Percentiles rank a stretch among this genome's conserved stretches.
Evolutionary conservation across 2,888 invertebrate genomes (phyloP).

Genomic region (Agapetus fuscipes): DNA sequence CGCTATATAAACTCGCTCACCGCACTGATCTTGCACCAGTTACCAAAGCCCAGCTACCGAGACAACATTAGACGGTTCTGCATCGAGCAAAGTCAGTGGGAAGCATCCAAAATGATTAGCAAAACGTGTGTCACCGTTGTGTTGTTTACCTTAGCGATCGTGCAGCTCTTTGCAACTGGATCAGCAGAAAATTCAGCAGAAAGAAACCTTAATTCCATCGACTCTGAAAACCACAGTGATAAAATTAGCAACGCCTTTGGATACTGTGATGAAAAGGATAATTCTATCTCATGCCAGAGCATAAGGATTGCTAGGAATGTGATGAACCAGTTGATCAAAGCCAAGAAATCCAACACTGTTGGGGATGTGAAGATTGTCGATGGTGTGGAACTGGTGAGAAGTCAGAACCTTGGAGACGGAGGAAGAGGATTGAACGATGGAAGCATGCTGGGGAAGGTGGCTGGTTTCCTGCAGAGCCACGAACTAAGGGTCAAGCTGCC

Average conservation of each 20-base stretch:
- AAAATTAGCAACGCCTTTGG: slow-evolving; percentile 9
- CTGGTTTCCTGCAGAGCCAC: slow-evolving; percentile 59
- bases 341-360: slow-evolving; percentile 21
- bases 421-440: slow-evolving; percentile 42
- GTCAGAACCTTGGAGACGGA: slow-evolving; percentile 36
- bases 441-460: slow-evolving; percentile 46
- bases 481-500: slow-evolving; percentile 64
- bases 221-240: slow-evolving; percentile 9
- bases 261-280: slow-evolving; percentile 26
- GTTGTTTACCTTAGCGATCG: not conserved
- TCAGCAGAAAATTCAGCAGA: slow-evolving; percentile 1
- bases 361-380: slow-evolving; percentile 50
- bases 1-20: slow-evolving; percentile 16
- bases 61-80: too few species aligned
- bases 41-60: not conserved
- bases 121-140: too few species aligned
- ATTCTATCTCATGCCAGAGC: slow-evolving; percentile 39
- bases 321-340: slow-evolving; percentile 43
- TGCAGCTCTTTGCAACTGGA: too few species aligned
- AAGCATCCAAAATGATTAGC: too few species aligned
- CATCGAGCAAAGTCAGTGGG: too few species aligned
- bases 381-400: slow-evolving; percentile 54
- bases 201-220: slow-evolving; percentile 14
- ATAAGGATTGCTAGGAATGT: slow-evolving; percentile 40
- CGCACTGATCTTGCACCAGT: not conserved